Evolutionary conservation across 2,888 invertebrate genomes (phyloP).

Genomic region (Sarcophaga carnaria): DNA sequence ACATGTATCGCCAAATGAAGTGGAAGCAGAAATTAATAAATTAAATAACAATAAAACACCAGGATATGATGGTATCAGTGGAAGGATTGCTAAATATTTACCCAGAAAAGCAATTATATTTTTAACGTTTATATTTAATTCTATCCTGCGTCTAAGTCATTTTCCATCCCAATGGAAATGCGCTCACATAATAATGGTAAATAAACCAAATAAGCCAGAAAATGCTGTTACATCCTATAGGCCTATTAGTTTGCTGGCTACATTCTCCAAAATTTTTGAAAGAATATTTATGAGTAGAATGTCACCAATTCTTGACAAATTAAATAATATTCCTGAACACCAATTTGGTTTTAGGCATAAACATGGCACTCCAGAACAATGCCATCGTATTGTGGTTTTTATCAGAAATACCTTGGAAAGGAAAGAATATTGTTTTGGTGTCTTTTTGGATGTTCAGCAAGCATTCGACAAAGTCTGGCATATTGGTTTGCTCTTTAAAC

Average conservation of each 20-base stretch:
- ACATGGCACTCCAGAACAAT: slow-evolving; percentile 36
- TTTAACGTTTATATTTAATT: slow-evolving; percentile 23
- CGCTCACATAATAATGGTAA: slow-evolving; percentile 8
- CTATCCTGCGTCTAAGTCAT: slow-evolving; percentile 21
- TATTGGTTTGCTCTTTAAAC: too few species aligned
- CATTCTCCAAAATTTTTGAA: slow-evolving; percentile 54
- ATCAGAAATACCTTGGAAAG: slow-evolving; percentile 32
- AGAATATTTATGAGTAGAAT: slow-evolving; percentile 30
- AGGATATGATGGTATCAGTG: too few species aligned
- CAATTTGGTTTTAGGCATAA: too few species aligned
- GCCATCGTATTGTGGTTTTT: slow-evolving; percentile 18
- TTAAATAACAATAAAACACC: neutral
- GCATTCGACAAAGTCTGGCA: too few species aligned
- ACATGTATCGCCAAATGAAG: slow-evolving; percentile 1
- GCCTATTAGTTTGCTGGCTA: slow-evolving; percentile 43
- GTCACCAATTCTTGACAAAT: too few species aligned
- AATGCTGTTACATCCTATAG: slow-evolving; percentile 33
- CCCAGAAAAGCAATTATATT: slow-evolving; percentile 30
- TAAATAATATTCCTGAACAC: too few species aligned
- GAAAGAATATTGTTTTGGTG: neutral
- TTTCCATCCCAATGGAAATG: slow-evolving; percentile 33
- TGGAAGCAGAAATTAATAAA: neutral
- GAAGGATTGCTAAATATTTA: neutral
- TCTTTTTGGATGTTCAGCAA: too few species aligned
- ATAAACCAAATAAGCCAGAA: slow-evolving; percentile 44